Evolutionary conservation across 2,888 invertebrate genomes (phyloP), one percentile per base, ranked within the genome.

Genomic region (Unio pictorum): DNA sequence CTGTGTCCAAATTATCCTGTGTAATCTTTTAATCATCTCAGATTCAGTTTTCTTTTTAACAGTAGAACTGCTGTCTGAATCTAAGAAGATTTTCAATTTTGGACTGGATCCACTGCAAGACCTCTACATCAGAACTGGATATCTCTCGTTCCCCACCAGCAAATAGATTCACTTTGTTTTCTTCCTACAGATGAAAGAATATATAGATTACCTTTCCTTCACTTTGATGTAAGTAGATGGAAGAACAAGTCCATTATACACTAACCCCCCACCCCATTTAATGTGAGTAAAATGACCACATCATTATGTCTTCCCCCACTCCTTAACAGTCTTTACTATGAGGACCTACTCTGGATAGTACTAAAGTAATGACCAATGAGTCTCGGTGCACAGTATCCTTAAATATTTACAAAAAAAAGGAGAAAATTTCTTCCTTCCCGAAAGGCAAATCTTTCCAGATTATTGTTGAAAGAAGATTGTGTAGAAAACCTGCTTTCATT

Each of bases 131-230:
- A 17, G 93, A 91, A 60, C 93, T 92, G 74, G 93, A 92, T 64
- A 95, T 92, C 71, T 92, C 92, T 84, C 94, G 93, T 83, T 94
- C 94, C 70, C 93, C 93, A 4, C 93, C 93, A 20, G 93, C 91
- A 73, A 89, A 90, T 66, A 88, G 76, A 72, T 87, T 87, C 71
- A 88, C 77, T 23, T 80, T 82, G 4, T 78, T 80, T 68, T 85
- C 86, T 71, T 85, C 86, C 87, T 87, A 74, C 15, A 74, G 70
- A 20, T 6, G 6, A 45, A 63, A 63, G 54, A 55, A n/a, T 18
- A 56, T 3, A 55, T n/a, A 64, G 15, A 15, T 3, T 45, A 45
- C 45, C 15, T 45, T 45, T 11, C 45, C 45, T 56, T 26, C 18
- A 56, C 23, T 23, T 55, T 55, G 8, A 55, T 55, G 23, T 20